phyloP scores from a whole-genome alignment of 2,113 vertebrate species.

The Lampris incognitus region DNA sequence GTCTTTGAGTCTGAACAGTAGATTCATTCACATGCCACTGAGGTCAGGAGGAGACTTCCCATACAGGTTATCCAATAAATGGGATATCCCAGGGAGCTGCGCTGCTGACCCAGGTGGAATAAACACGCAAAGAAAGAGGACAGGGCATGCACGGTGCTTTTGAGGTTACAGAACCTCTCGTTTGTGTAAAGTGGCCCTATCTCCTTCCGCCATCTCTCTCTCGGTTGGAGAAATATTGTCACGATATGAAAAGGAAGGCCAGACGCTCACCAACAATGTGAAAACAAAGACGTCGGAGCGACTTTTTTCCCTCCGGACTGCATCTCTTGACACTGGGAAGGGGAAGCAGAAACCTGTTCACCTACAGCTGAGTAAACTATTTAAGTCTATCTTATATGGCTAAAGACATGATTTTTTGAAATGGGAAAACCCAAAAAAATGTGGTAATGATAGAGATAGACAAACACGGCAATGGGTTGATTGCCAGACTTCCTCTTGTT shows the following conservation, averaged over 20 bases:
- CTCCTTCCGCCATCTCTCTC: constrained; percentile 72
- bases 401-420: constrained; percentile 65
- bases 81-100: constrained; percentile 3
- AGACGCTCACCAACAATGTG: constrained; percentile 67
- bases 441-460: constrained; percentile 73
- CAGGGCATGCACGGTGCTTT: constrained; percentile 23
- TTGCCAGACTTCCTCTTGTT: constrained; percentile 79
- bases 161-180: constrained; percentile 57
- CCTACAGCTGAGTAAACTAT: constrained; percentile 82
- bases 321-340: constrained; percentile 54
- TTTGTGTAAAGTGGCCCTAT: constrained; percentile 62
- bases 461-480: constrained; percentile 69
- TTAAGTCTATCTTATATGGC: constrained; percentile 74
- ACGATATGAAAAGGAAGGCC: constrained; percentile 70
- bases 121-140: constrained; percentile 35
- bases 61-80: constrained; percentile 16
- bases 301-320: constrained; percentile 37
- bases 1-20: background rate
- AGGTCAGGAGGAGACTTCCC: constrained; percentile 37
- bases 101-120: constrained; percentile 49
- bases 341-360: constrained; percentile 71
- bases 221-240: constrained; percentile 70
- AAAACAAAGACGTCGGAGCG: constrained; percentile 64
- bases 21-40: constrained; percentile 5
- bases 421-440: constrained; percentile 72